phyloP scores from a whole-genome alignment of 2,113 vertebrate species.

The Pelobates fuscus region DNA sequence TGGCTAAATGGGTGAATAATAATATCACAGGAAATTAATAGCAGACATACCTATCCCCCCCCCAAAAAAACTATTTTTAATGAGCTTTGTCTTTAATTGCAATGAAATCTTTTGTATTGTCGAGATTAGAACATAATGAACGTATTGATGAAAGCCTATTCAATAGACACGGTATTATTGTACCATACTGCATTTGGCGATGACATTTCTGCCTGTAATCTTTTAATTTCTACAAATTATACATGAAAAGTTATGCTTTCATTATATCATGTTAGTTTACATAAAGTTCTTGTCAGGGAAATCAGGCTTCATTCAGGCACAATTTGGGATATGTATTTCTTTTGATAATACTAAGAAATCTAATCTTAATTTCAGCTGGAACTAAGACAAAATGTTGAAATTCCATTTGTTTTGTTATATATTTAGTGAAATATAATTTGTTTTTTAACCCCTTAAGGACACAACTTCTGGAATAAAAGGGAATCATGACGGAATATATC shows the following conservation, averaged over 20 bases:
- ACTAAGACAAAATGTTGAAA: too few species aligned
- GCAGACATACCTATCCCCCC: constrained; percentile 20
- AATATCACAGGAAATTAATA: constrained; percentile 33
- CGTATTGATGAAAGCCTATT: constrained; percentile 18
- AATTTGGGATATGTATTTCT: background rate
- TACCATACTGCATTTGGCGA: background rate
- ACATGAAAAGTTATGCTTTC: background rate
- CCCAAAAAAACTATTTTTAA: constrained; percentile 19
- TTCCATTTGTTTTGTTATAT: too few species aligned
- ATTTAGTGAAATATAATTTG: too few species aligned
- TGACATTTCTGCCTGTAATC: constrained; percentile 12
- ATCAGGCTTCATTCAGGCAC: background rate
- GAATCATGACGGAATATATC: too few species aligned
- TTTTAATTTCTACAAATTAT: background rate
- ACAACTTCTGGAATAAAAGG: too few species aligned
- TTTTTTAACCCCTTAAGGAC: too few species aligned
- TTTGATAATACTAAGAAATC: background rate
- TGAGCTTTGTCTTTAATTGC: constrained; percentile 6
- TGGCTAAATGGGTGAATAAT: constrained; percentile 28
- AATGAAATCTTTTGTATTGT: constrained; percentile 23
- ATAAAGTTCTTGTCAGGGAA: background rate
- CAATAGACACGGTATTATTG: constrained; percentile 11
- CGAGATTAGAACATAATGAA: background rate
- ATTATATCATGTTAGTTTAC: background rate
- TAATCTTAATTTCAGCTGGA: background rate